These are phyloP conservation scores for Blera fallax DNA, from an alignment of 2,888 invertebrate species.

Conservation along the genomic window DNA sequence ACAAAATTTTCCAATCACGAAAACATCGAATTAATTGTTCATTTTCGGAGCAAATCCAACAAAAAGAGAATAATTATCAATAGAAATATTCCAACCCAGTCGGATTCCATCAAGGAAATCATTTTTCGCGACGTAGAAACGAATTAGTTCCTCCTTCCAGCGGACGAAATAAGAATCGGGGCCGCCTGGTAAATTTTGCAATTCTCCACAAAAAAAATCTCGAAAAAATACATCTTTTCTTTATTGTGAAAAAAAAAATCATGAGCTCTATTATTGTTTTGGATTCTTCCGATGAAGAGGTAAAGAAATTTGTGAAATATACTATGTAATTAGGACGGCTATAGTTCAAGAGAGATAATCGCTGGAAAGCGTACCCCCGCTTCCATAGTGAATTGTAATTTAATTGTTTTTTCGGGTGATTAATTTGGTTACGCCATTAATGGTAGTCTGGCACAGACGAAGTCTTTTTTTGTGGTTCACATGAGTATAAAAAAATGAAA, in stretches of 20 bases:
- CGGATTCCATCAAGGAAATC: constrained; percentile 52
- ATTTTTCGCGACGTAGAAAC: constrained; percentile 67
- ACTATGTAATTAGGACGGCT: constrained; percentile 68
- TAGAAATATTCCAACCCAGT: constrained; percentile 60
- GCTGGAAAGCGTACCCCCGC: constrained; percentile 64
- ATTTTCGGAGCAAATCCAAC: constrained; percentile 74
- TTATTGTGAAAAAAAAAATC: constrained; percentile 39
- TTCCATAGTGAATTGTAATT: constrained; percentile 58
- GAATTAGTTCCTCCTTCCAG: constrained; percentile 44
- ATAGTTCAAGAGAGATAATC: constrained; percentile 38
- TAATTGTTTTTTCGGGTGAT: constrained; percentile 55
- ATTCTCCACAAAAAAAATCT: constrained; percentile 17
- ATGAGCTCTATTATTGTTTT: constrained; percentile 80
- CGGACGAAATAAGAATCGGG: constrained; percentile 17
- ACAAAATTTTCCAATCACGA: constrained; percentile 74
- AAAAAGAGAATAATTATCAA: constrained; percentile 72
- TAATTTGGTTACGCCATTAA: constrained; percentile 71
- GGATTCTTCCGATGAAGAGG: constrained; percentile 81
- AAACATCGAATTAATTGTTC: constrained; percentile 75
- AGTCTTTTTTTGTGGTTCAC: constrained; percentile 7
- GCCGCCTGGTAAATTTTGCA: constrained; percentile 41
- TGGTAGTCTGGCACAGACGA: not conserved
- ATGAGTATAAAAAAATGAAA: not conserved
- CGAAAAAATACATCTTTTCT: not conserved
- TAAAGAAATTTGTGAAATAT: constrained; percentile 75